Conservation (phyloP, 2,888 invertebrate genomes). For the Latrodectus elegans region DNA sequence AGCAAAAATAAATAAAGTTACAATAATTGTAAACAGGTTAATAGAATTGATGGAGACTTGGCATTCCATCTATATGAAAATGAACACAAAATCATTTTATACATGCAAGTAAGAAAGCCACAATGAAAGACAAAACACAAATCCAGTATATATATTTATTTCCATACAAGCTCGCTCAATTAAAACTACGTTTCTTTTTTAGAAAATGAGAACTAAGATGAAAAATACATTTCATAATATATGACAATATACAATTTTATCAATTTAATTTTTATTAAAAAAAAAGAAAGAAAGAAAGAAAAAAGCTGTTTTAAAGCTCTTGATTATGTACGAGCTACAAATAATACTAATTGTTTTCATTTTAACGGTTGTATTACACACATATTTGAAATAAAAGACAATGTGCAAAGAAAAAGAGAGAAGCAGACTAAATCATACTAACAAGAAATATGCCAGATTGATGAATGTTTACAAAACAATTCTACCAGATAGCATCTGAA, state of each 20-base stretch:
- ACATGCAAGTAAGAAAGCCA: not conserved
- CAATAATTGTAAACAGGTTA: too few relatives aligned
- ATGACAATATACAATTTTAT: not conserved
- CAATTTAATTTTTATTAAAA: constrained; percentile 37
- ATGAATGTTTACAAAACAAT: not conserved
- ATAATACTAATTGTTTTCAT: not conserved
- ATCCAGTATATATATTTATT: constrained; percentile 68
- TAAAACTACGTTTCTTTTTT: constrained; percentile 51
- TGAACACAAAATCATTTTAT: too few relatives aligned
- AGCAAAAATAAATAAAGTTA: too few relatives aligned
- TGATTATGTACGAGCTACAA: constrained; percentile 65
- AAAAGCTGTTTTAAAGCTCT: constrained; percentile 65
- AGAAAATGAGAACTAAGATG: constrained; percentile 61
- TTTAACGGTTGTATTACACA: constrained; percentile 17
- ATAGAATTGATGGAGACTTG: too few relatives aligned
- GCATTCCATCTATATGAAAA: too few relatives aligned
- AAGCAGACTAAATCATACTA: not conserved
- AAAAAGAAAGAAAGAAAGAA: too few relatives aligned
- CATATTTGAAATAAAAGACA: constrained; percentile 25
- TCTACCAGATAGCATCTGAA: not conserved
- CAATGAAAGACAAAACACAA: constrained; percentile 6
- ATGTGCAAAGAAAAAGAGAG: not conserved
- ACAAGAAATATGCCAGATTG: not conserved
- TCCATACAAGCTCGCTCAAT: constrained; percentile 68
- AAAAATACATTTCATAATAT: constrained; percentile 19